These are phyloP conservation scores for Tyria jacobaeae DNA, from an alignment of 2,888 invertebrate genomes.

Conservation along the genomic window DNA sequence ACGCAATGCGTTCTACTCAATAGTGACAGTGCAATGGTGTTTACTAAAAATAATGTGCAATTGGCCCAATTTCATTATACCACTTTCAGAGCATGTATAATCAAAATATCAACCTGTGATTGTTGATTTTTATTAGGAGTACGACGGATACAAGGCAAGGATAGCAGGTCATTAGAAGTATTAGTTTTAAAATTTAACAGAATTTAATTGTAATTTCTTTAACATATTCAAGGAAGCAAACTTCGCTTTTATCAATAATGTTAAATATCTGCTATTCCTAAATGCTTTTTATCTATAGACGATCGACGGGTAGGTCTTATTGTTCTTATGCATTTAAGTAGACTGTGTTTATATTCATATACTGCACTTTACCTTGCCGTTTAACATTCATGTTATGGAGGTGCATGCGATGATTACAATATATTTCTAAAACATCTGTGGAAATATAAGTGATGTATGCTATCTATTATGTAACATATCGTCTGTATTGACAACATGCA, in stretches of 20 bases:
- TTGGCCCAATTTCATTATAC: background rate
- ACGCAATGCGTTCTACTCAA: background rate
- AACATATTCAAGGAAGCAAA: background rate
- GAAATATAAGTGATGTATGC: too few species aligned
- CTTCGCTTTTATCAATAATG: background rate
- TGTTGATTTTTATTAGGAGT: background rate
- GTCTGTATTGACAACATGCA: background rate
- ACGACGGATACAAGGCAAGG: background rate
- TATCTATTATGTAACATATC: constrained; percentile 25
- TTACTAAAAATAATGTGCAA: background rate
- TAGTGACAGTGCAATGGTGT: background rate
- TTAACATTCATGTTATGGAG: background rate
- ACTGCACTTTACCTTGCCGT: background rate
- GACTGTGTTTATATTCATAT: too few species aligned
- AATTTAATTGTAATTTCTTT: background rate
- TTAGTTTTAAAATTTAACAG: background rate
- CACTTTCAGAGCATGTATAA: background rate
- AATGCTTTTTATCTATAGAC: too few species aligned
- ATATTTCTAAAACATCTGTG: background rate
- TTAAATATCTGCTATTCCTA: too few species aligned
- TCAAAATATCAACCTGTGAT: background rate
- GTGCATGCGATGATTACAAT: background rate
- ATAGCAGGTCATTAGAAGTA: background rate
- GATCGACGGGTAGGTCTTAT: too few species aligned
- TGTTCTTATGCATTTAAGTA: background rate